These are phyloP conservation scores for Glaucopsyche alexis DNA, from an alignment of 2,888 invertebrate species.

Conservation along the genomic window DNA sequence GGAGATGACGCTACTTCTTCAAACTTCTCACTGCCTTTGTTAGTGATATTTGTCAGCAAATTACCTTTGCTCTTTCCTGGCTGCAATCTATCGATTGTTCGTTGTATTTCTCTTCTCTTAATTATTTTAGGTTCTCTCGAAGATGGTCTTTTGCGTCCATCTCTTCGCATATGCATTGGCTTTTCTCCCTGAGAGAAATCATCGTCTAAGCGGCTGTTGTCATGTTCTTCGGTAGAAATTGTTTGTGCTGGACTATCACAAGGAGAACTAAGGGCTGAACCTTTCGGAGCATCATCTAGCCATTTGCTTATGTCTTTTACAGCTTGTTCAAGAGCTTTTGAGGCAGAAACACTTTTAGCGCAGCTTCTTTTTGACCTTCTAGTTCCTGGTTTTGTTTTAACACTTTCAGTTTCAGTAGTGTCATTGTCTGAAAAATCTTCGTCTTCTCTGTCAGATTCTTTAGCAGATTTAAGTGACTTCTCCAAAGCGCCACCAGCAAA, in stretches of 20 bases:
- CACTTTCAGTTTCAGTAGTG: conserved; percentile 35
- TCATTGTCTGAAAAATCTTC: conserved; percentile 41
- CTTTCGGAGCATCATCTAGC: conserved; percentile 91
- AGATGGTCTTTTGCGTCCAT: conserved; percentile 71
- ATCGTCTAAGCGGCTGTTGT: conserved; percentile 70
- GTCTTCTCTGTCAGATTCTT: conserved; percentile 45
- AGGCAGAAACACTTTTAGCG: conserved; percentile 79
- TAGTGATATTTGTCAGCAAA: conserved; percentile 84
- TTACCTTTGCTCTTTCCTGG: conserved; percentile 94
- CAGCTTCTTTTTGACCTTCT: conserved; percentile 71
- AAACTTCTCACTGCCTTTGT: conserved; percentile 72
- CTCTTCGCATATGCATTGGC: conserved; percentile 59
- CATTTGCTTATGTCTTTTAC: conserved; percentile 93
- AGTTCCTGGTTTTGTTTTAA: conserved; percentile 50
- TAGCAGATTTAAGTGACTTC: conserved; percentile 29
- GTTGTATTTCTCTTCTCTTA: conserved; percentile 85
- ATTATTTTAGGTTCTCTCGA: conserved; percentile 67
- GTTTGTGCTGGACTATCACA: conserved; percentile 88
- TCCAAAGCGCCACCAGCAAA: conserved; percentile 48
- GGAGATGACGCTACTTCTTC: conserved; percentile 79
- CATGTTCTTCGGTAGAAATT: conserved; percentile 81
- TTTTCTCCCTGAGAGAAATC: conserved; percentile 65
- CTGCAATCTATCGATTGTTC: conserved; percentile 90
- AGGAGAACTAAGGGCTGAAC: conserved; percentile 87
- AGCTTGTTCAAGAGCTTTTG: conserved; percentile 81